Evolutionary conservation across 2,797 vertebrate genomes (phyloP).

Genomic region (Melanotaenia parkinsoni): DNA sequence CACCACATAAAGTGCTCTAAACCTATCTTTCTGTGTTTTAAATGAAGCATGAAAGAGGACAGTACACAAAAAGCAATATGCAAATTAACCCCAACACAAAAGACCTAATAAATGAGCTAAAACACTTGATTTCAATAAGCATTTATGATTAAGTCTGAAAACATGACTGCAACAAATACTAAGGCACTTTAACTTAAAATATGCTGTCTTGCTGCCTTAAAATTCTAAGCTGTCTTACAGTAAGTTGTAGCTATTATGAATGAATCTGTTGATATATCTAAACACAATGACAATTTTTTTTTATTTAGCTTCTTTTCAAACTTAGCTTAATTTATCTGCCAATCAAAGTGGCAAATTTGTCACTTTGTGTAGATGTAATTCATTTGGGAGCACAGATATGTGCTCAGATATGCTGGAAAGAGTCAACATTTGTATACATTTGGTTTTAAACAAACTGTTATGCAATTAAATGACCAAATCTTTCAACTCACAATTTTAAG

Average conservation of each 20-base stretch:
- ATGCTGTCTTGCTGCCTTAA: conserved; percentile 67
- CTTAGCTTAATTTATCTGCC: not conserved
- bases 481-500: conserved; percentile 68
- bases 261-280: conserved; percentile 20
- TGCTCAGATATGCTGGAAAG: conserved; percentile 11
- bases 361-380: not conserved
- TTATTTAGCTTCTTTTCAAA: not conserved
- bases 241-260: conserved; percentile 23
- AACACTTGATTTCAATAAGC: conserved; percentile 62
- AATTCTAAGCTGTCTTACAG: conserved; percentile 63
- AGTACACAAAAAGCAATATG: conserved; percentile 58
- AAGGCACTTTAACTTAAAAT: conserved; percentile 81
- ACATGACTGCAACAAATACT: conserved; percentile 79
- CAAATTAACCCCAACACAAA: conserved; percentile 53
- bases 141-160: conserved; percentile 55
- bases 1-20: conserved; percentile 57
- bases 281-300: not conserved
- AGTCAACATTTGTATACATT: not conserved
- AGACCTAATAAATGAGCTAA: conserved; percentile 61
- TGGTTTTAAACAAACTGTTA: conserved; percentile 27
- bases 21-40: conserved; percentile 46
- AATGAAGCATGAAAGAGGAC: conserved; percentile 55
- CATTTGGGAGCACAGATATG: conserved; percentile 7
- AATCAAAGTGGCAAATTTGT: conserved; percentile 2
- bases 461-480: conserved; percentile 18